These are phyloP conservation scores for Oophaga sylvatica DNA, from an alignment of 2,797 vertebrate species.

Conservation along the genomic window DNA sequence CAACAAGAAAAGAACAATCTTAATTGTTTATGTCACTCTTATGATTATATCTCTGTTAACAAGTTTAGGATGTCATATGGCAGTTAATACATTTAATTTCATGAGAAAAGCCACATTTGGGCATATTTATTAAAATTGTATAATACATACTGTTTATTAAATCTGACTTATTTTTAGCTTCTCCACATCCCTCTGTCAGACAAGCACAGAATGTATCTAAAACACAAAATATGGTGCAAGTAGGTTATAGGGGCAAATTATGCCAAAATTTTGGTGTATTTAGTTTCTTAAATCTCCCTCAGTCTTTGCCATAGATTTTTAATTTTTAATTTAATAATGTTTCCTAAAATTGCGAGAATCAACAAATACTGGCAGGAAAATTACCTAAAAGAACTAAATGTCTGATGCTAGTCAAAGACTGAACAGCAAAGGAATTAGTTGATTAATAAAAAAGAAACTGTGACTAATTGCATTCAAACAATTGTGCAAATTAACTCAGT, in stretches of 20 bases:
- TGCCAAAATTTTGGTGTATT: too few species aligned
- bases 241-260: too few species aligned
- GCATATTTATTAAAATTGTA: too few species aligned
- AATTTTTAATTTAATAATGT: slow-evolving; percentile 1
- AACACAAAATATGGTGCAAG: too few species aligned
- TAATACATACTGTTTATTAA: too few species aligned
- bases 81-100: not conserved
- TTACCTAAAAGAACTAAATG: slow-evolving; percentile 5
- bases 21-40: not conserved
- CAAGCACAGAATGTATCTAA: too few species aligned
- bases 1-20: too few species aligned
- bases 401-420: slow-evolving; percentile 35
- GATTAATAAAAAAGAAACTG: slow-evolving; percentile 57
- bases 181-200: too few species aligned
- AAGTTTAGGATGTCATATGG: too few species aligned
- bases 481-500: slow-evolving; percentile 48
- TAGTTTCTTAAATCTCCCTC: too few species aligned
- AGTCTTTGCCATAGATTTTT: not conserved
- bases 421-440: slow-evolving; percentile 31
- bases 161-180: too few species aligned
- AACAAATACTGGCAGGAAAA: slow-evolving; percentile 6
- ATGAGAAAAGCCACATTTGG: not conserved
- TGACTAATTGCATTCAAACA: slow-evolving; percentile 54
- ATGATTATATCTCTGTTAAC: too few species aligned
- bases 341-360: not conserved